phyloP scores from a whole-genome alignment of 2,888 invertebrate genomes.

The Orgyia antiqua region DNA sequence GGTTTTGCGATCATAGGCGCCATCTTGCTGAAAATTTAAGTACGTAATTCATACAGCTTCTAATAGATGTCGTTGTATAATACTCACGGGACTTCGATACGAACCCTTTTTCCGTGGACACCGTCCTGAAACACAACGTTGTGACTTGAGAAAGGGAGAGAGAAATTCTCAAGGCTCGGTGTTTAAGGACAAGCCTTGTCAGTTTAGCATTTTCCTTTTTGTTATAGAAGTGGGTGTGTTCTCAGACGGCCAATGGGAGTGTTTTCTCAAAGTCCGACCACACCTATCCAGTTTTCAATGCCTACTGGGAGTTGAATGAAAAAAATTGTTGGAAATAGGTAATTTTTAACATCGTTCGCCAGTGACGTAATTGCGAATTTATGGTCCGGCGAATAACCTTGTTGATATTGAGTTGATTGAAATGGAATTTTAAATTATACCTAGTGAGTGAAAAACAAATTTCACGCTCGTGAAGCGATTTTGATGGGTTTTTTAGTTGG shows the following conservation, averaged over 20 bases:
- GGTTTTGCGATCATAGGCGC: slow-evolving; percentile 44
- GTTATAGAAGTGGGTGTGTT: slow-evolving; percentile 58
- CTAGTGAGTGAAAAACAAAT: slow-evolving; percentile 10
- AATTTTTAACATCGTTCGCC: slow-evolving; percentile 66
- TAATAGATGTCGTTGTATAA: slow-evolving; percentile 48
- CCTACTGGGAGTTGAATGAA: slow-evolving; percentile 72
- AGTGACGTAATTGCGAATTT: slow-evolving; percentile 68
- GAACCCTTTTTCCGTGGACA: slow-evolving; percentile 58
- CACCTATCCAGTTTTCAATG: slow-evolving; percentile 69
- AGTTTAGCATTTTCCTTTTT: slow-evolving; percentile 56
- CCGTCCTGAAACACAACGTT: slow-evolving; percentile 65
- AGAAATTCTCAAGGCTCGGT: slow-evolving; percentile 70
- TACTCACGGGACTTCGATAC: slow-evolving; percentile 47
- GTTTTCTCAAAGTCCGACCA: slow-evolving; percentile 46
- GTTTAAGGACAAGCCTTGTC: slow-evolving; percentile 43
- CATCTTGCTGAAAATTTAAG: slow-evolving; percentile 45
- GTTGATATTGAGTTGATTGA: slow-evolving; percentile 29
- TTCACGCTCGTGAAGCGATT: too few species aligned
- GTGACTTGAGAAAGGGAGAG: slow-evolving; percentile 67
- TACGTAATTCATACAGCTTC: slow-evolving; percentile 33
- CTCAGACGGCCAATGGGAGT: slow-evolving; percentile 58
- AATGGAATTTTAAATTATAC: slow-evolving; percentile 31
- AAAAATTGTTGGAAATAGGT: slow-evolving; percentile 70
- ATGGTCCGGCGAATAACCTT: slow-evolving; percentile 38
- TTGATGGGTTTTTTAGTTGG: too few species aligned